These are phyloP conservation scores for Gallinago undulata DNA, from an alignment of 2,113 vertebrate genomes.

Conservation along the genomic window DNA sequence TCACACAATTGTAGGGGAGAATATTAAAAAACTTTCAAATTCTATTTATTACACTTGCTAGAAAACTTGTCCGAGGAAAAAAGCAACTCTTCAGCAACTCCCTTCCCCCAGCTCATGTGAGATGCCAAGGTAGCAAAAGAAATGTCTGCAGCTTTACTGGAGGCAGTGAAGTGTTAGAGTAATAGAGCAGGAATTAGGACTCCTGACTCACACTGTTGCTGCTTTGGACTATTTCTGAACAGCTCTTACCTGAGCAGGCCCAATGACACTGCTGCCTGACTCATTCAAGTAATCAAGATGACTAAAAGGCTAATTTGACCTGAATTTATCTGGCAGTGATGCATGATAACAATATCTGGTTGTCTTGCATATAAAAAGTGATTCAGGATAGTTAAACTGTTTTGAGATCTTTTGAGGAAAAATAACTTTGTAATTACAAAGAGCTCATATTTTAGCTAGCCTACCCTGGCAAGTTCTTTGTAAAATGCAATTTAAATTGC, in stretches of 20 bases:
- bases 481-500: conserved; percentile 55
- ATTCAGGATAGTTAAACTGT: neutral
- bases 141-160: neutral
- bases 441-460: conserved; percentile 19
- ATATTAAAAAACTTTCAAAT: conserved; percentile 51
- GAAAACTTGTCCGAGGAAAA: conserved; percentile 1
- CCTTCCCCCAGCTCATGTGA: neutral
- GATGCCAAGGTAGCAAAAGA: neutral
- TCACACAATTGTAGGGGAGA: conserved; percentile 41
- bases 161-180: neutral
- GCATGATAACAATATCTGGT: neutral
- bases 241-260: neutral
- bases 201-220: neutral
- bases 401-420: neutral
- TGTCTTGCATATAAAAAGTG: neutral
- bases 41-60: conserved; percentile 33
- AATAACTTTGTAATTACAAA: neutral
- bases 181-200: neutral
- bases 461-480: conserved; percentile 39
- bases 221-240: neutral
- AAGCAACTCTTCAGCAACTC: neutral
- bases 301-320: neutral
- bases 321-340: neutral
- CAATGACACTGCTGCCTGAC: neutral
- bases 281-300: neutral